phyloP scores from a whole-genome alignment of 1,140 invertebrate species.

The Camponotus floridanus region DNA sequence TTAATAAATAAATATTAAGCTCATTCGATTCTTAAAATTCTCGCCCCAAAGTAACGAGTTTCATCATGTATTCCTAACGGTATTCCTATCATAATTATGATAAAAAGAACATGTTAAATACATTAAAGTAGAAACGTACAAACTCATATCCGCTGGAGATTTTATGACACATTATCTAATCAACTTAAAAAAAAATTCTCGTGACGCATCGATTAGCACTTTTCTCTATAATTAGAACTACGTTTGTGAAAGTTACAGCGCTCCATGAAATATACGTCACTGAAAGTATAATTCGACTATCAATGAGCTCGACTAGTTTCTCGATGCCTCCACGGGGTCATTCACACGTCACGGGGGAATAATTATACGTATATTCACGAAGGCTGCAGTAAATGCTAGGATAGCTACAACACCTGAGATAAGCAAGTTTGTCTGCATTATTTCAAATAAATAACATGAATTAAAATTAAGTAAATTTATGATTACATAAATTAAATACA shows the following conservation, averaged over 20 bases:
- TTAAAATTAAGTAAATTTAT: slow-evolving; percentile 22
- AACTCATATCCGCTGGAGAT: neutral
- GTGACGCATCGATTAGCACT: neutral
- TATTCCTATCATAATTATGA: neutral
- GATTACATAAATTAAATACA: neutral
- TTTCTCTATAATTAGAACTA: slow-evolving; percentile 27
- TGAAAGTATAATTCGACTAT: slow-evolving; percentile 47
- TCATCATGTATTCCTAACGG: slow-evolving; percentile 7
- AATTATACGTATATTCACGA: neutral
- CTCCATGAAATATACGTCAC: neutral
- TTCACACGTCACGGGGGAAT: slow-evolving; percentile 18
- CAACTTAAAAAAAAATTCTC: slow-evolving; percentile 5
- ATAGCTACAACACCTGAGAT: neutral
- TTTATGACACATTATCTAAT: slow-evolving; percentile 14
- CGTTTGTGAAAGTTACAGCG: slow-evolving; percentile 66
- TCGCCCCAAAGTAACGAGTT: neutral
- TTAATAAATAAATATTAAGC: slow-evolving; percentile 36
- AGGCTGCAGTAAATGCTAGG: neutral
- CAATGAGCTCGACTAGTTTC: slow-evolving; percentile 43
- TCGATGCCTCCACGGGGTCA: slow-evolving; percentile 39
- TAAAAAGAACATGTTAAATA: neutral
- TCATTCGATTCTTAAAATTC: neutral
- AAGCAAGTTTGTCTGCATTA: neutral
- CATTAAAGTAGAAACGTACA: neutral
- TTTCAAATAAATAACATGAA: neutral